Evolutionary conservation across 2,797 vertebrate genomes (phyloP).

Genomic region (Semaprochilodus insignis): DNA sequence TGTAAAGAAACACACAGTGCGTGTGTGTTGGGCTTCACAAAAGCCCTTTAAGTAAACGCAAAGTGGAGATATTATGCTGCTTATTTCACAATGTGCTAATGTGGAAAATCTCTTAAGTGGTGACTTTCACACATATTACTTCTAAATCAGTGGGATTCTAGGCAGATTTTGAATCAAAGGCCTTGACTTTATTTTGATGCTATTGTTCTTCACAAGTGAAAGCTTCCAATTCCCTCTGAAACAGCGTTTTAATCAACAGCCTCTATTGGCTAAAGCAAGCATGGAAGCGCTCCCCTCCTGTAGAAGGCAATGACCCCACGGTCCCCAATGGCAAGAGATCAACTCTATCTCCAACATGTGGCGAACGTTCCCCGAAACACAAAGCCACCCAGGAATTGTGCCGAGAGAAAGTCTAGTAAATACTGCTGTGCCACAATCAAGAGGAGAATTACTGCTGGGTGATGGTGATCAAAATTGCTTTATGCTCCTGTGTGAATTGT

Average conservation of each 20-base stretch:
- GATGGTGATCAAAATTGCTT: slow-evolving; percentile 73
- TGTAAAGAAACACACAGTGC: not conserved
- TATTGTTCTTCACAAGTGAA: slow-evolving; percentile 41
- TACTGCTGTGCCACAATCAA: slow-evolving; percentile 58
- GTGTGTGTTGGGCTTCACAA: not conserved
- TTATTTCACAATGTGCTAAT: slow-evolving; percentile 16
- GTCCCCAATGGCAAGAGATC: slow-evolving; percentile 63
- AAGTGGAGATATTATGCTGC: not conserved
- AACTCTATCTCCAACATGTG: slow-evolving; percentile 67
- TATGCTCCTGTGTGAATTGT: slow-evolving; percentile 67
- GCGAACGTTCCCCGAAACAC: slow-evolving; percentile 60
- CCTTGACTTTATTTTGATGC: slow-evolving; percentile 40
- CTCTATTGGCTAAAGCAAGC: slow-evolving; percentile 37
- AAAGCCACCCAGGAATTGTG: slow-evolving; percentile 64
- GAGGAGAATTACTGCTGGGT: slow-evolving; percentile 61
- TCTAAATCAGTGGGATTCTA: slow-evolving; percentile 30
- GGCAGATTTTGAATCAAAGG: slow-evolving; percentile 34
- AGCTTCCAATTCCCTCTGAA: slow-evolving; percentile 51
- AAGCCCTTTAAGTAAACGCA: slow-evolving; percentile 13
- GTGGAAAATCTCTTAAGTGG: slow-evolving; percentile 43
- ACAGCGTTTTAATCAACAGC: slow-evolving; percentile 52
- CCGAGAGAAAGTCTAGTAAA: slow-evolving; percentile 38
- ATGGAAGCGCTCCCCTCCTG: slow-evolving; percentile 25
- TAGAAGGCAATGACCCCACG: slow-evolving; percentile 55
- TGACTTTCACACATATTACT: slow-evolving; percentile 60